Percentiles rank a stretch among this genome's conserved stretches.
These are phyloP conservation scores for Lutjanus campechanus DNA, from an alignment of 2,797 vertebrate genomes.

Conservation along the genomic window DNA sequence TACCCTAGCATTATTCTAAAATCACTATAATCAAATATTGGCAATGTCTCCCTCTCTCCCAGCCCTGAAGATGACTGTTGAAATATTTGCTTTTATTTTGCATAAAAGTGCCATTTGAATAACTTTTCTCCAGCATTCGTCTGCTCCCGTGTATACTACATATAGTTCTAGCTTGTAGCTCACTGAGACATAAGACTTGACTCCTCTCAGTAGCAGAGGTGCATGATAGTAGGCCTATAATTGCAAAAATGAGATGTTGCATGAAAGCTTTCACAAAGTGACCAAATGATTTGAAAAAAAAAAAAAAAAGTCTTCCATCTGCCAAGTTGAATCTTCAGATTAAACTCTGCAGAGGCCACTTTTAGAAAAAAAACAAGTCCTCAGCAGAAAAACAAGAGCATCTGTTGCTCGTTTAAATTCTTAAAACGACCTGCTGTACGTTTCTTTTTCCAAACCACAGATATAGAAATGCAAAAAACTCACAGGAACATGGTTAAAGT, in stretches of 20 bases:
- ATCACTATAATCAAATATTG: conserved; percentile 1
- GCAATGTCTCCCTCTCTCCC: background rate
- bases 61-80: background rate
- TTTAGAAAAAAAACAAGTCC: background rate
- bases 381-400: conserved; percentile 8
- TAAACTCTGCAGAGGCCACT: background rate
- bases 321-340: background rate
- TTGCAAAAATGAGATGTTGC: background rate
- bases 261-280: background rate
- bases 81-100: background rate
- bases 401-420: background rate
- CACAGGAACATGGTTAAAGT: background rate
- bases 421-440: background rate
- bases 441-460: background rate
- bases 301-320: background rate
- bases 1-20: background rate
- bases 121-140: background rate
- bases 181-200: background rate
- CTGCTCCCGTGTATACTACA: background rate
- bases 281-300: background rate
- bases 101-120: background rate
- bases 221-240: background rate
- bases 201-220: background rate
- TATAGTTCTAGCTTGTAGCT: background rate
- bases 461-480: background rate